A percentile compares a stretch with the other conserved stretches of the same genome.
Evolutionary conservation across 1,140 invertebrate genomes (phyloP).

Genomic region (Sipha flava): DNA sequence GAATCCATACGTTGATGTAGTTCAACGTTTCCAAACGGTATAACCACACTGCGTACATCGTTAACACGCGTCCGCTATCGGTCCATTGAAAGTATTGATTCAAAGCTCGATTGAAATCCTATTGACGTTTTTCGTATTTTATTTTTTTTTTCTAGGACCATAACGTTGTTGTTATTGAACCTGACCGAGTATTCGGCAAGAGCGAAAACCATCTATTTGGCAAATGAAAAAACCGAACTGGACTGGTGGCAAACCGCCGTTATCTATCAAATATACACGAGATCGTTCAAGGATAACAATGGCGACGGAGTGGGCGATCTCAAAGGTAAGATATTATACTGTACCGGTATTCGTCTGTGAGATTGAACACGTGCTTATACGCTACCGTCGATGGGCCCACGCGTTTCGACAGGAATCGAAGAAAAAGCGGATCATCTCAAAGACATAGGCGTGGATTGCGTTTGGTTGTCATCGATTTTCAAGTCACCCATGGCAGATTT

Average conservation of each 20-base stretch:
- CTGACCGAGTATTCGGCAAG: background rate
- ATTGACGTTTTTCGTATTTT: too few relatives aligned
- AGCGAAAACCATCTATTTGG: background rate
- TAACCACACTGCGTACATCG: too few relatives aligned
- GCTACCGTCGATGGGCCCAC: constrained; percentile 38
- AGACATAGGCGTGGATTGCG: constrained; percentile 51
- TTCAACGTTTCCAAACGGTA: too few relatives aligned
- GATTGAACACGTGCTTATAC: too few relatives aligned
- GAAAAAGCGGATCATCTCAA: constrained; percentile 56
- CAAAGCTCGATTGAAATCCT: too few relatives aligned
- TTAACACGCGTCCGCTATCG: too few relatives aligned
- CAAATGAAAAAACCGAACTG: background rate
- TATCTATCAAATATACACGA: constrained; percentile 50
- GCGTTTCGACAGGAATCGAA: constrained; percentile 41
- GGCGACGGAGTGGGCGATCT: constrained; percentile 51
- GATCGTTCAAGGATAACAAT: constrained; percentile 38
- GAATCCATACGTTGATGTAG: too few relatives aligned
- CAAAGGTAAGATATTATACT: constrained; percentile 10
- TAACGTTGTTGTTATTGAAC: background rate
- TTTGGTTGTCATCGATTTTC: constrained; percentile 27
- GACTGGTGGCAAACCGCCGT: constrained; percentile 41
- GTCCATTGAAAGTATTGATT: too few relatives aligned
- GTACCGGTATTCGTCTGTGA: background rate
- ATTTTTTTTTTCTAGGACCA: too few relatives aligned
- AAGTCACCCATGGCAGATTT: constrained; percentile 55